These are phyloP conservation scores for Scylla paramamosain DNA, from an alignment of 1,140 invertebrate species.

Conservation along the genomic window DNA sequence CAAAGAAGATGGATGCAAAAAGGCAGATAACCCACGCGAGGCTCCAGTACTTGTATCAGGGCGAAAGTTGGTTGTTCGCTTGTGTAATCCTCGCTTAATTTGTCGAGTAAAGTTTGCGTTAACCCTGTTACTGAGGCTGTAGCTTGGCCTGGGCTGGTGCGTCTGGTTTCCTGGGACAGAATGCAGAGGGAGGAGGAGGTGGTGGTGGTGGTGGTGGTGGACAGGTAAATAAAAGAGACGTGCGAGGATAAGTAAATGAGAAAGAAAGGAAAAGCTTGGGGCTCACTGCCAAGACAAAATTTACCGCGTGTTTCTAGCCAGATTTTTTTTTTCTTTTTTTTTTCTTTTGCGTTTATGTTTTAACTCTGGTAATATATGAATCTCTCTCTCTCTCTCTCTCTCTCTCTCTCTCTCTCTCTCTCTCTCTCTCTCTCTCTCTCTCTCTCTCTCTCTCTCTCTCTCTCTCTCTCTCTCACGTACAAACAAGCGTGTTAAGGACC, in stretches of 20 bases:
- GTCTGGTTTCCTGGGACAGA: no score
- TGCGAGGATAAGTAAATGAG: background rate
- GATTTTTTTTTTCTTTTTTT: background rate
- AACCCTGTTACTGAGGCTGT: background rate
- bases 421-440: no score
- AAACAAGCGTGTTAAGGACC: no score
- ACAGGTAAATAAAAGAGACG: background rate
- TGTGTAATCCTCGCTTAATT: background rate
- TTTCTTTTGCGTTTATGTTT: background rate
- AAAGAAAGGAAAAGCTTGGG: background rate
- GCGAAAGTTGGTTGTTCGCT: background rate
- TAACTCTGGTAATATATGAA: background rate
- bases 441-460: no score
- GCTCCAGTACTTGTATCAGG: background rate
- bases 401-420: conserved; percentile 3
- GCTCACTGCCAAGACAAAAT: background rate
- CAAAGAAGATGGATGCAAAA: background rate
- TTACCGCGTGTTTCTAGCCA: background rate
- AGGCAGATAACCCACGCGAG: background rate
- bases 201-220: background rate
- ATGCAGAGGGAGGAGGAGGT: background rate
- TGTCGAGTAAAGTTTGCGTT: background rate
- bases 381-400: conserved; percentile 20
- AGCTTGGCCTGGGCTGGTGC: background rate
- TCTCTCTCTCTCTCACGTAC: no score